Conservation (phyloP, 1,140 invertebrate species). For the Ceratina calcarata region DNA sequence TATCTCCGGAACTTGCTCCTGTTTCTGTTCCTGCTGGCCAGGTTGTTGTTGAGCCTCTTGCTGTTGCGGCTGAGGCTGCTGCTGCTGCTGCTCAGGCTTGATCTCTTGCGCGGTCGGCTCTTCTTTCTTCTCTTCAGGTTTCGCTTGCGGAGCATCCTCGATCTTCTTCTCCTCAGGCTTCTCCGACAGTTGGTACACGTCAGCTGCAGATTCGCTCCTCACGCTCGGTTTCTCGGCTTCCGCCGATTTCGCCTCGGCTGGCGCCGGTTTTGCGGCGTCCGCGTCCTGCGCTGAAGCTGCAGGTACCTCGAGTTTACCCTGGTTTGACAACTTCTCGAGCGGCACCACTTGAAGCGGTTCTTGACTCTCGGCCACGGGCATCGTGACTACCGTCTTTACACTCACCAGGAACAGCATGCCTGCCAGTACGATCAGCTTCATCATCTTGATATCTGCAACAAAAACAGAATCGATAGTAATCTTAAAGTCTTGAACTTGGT, state of each 20-base stretch:
- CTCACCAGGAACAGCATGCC: conserved; percentile 68
- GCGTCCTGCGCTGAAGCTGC: not conserved
- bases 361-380: conserved; percentile 70
- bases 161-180: conserved; percentile 52
- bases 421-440: conserved; percentile 67
- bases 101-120: conserved; percentile 22
- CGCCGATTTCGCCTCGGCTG: conserved; percentile 4
- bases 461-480: not conserved
- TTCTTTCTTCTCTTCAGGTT: conserved; percentile 43
- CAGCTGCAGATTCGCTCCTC: not conserved
- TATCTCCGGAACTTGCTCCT: conserved; percentile 3
- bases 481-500: no score
- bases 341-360: conserved; percentile 48
- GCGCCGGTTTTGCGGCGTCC: not conserved
- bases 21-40: conserved; percentile 19
- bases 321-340: conserved; percentile 42
- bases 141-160: conserved; percentile 39
- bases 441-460: conserved; percentile 66
- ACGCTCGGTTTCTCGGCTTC: not conserved
- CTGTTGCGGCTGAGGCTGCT: conserved; percentile 18
- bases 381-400: conserved; percentile 59
- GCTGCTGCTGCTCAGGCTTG: conserved; percentile 4
- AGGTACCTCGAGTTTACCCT: not conserved
- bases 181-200: conserved; percentile 22
- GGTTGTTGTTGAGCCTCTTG: not conserved